Evolutionary conservation across 2,113 vertebrate genomes (phyloP), one percentile per base, ranked within the genome.

Genomic region (Hippocampus mohnikei): DNA sequence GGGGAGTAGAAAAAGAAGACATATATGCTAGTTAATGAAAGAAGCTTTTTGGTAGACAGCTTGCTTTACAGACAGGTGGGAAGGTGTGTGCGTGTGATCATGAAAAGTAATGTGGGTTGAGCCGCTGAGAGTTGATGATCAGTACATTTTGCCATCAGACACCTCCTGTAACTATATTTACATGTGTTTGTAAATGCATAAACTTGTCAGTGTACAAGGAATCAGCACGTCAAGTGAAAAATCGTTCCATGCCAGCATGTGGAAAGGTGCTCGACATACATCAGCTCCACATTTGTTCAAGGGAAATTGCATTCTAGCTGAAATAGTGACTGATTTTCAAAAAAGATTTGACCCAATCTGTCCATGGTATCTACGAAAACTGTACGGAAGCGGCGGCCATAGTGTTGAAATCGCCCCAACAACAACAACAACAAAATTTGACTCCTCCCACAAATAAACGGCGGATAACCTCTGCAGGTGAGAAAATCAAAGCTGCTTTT

Each of bases 1-100:
- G 82, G 76, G 87, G 83, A 84, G 88, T 88, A 91, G 88, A 93
- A 91, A 92, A 90, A 93, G 88, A 91, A 91, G 88, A 93, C 91
- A 92, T 88, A 93, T 84, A 88, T 81, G 84, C 90, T 86, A 90
- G 88, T 91, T 91, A 90, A 91, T 92, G 90, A 92, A 79, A 91
- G 72, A 91, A 89, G 86, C 86, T 82, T 37, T 84, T 85, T 84
- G 74, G 74, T 80, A 85, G 80, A 71, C 73, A 80, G 82, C 85
- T 82, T 77, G 86, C 81, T 75, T 83, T 82, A 85, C 69, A 90
- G 83, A 88, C 74, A 89, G 77, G 71, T 77, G 76, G 79, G 65
- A 33, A 52, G 70, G 77, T 40, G 72, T 72, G 71, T 66, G 63
- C 21, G 4, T 46, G 42, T 65, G 63, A 46, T 65, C 44, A 46